A percentile compares a stretch with the other conserved stretches of the same genome.
These are phyloP conservation scores for Bedellia somnulentella DNA, from an alignment of 2,888 invertebrate species.

Conservation along the genomic window DNA sequence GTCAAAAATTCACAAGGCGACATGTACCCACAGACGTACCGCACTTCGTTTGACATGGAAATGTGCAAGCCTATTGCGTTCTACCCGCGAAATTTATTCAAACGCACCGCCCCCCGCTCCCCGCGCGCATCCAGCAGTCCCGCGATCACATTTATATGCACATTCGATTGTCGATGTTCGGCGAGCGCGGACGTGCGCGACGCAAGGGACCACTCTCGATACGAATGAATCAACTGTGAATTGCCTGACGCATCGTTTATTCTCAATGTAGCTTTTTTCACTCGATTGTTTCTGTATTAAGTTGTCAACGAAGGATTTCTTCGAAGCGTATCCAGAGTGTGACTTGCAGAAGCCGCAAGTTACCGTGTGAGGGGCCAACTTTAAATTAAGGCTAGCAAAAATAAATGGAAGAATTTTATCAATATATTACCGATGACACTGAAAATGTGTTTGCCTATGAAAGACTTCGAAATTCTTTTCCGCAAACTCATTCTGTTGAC, in stretches of 20 bases:
- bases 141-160: conserved; percentile 31
- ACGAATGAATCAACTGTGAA: conserved; percentile 10
- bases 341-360: conserved; percentile 28
- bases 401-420: conserved; percentile 41
- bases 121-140: conserved; percentile 24
- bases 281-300: conserved; percentile 23
- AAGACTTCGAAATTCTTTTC: no score
- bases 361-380: conserved; percentile 24
- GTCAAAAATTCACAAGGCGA: conserved; percentile 43
- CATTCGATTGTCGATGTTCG: conserved; percentile 33
- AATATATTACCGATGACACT: no score
- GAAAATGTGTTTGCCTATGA: conserved; percentile 14
- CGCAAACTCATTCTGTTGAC: no score
- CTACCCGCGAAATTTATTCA: conserved; percentile 37
- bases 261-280: conserved; percentile 8
- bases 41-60: conserved; percentile 49
- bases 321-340: conserved; percentile 12
- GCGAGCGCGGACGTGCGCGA: conserved; percentile 17
- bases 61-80: conserved; percentile 32
- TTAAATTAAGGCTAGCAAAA: conserved; percentile 36
- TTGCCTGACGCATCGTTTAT: conserved; percentile 2
- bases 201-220: conserved; percentile 14
- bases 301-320: conserved; percentile 34
- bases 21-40: conserved; percentile 14
- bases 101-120: conserved; percentile 15